Evolutionary conservation across 1,140 invertebrate genomes (phyloP).

Genomic region (Anthonomus grandis): DNA sequence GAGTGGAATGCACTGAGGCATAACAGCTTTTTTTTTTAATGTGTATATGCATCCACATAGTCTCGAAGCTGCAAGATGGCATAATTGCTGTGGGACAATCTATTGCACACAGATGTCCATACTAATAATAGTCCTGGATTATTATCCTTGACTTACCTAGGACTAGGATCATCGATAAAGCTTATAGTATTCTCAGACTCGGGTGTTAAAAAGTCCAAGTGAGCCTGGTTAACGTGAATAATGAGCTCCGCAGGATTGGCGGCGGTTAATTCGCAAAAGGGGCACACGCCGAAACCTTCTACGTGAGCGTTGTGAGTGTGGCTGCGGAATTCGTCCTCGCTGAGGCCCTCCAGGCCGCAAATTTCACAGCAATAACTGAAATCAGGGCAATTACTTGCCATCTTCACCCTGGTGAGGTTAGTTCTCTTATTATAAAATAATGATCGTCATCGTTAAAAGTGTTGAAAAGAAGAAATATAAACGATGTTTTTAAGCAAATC

Average conservation of each 20-base stretch:
- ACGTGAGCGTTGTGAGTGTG: conserved; percentile 75
- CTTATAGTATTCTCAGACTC: conserved; percentile 59
- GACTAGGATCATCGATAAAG: conserved; percentile 63
- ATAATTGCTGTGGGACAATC: no score
- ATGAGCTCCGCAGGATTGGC: conserved; percentile 70
- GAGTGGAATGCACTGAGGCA: no score
- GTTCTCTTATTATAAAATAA: no score
- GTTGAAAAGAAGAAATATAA: no score
- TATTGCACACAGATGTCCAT: no score
- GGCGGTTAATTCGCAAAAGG: conserved; percentile 75
- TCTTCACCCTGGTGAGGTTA: conserved; percentile 25
- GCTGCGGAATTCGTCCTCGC: conserved; percentile 72
- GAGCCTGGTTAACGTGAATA: conserved; percentile 74
- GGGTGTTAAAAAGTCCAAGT: conserved; percentile 74
- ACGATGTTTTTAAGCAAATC: no score
- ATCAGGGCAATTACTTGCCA: conserved; percentile 48
- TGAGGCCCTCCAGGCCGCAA: conserved; percentile 74
- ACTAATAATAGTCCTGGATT: conserved; percentile 1
- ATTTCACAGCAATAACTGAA: conserved; percentile 69
- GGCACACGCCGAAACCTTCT: conserved; percentile 71
- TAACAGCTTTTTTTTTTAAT: no score
- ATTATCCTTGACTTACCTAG: conserved; percentile 51
- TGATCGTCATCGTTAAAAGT: background rate
- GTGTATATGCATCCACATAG: no score
- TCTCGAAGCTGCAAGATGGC: no score